Percentiles rank a stretch among this genome's conserved stretches.
phyloP scores from a whole-genome alignment of 1,140 invertebrate genomes.

The Drosophila albomicans region DNA sequence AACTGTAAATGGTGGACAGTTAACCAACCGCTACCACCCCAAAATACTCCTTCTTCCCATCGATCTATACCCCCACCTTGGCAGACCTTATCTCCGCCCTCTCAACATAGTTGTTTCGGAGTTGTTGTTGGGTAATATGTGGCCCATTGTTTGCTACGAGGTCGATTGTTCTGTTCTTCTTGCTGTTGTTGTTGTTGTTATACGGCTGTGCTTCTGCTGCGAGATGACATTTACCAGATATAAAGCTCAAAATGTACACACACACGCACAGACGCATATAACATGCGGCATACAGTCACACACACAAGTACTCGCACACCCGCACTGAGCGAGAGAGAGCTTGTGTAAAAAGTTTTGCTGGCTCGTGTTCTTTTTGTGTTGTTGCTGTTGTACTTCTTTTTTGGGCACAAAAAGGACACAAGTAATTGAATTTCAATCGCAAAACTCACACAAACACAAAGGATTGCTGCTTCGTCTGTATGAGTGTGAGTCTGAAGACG shows the following conservation, averaged over 20 bases:
- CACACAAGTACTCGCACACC: not conserved
- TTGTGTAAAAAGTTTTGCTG: constrained; percentile 59
- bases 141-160: constrained; percentile 47
- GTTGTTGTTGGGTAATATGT: constrained; percentile 64
- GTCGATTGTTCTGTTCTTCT: constrained; percentile 42
- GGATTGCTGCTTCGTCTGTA: constrained; percentile 14
- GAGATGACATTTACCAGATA: constrained; percentile 79
- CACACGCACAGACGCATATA: constrained; percentile 10
- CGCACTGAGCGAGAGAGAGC: constrained; percentile 21
- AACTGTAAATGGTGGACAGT: constrained; percentile 71
- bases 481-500: not conserved
- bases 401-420: constrained; percentile 75
- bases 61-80: not conserved
- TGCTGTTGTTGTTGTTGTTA: not conserved
- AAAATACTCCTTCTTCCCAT: not conserved
- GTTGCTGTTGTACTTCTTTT: constrained; percentile 50
- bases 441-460: constrained; percentile 56
- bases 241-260: constrained; percentile 68
- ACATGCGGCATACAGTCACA: constrained; percentile 4
- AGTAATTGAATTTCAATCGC: constrained; percentile 83
- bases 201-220: constrained; percentile 36
- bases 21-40: constrained; percentile 69
- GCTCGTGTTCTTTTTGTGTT: constrained; percentile 15
- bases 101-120: constrained; percentile 64
- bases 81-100: constrained; percentile 30